Percentiles rank a stretch among this genome's conserved stretches.
These are phyloP conservation scores for Tipula vernalis DNA, from an alignment of 2,888 invertebrate genomes.

Conservation along the genomic window DNA sequence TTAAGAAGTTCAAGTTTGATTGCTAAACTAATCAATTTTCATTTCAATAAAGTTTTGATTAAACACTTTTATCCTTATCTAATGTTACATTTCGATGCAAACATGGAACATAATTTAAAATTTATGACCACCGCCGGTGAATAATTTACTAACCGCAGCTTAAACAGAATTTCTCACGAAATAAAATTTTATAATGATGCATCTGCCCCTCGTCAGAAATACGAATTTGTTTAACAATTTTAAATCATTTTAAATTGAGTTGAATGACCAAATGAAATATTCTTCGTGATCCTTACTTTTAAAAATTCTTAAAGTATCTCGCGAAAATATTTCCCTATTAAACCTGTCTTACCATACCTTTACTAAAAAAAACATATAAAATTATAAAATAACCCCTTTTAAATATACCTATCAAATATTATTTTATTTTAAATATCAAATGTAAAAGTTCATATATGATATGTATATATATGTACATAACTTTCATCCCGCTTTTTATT, in stretches of 20 bases:
- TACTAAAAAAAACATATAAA: neutral
- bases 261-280: neutral
- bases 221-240: too few species aligned
- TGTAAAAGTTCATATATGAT: neutral
- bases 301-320: neutral
- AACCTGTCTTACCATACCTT: neutral
- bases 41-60: too few species aligned
- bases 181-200: neutral
- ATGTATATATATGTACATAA: too few species aligned
- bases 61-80: too few species aligned
- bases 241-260: neutral
- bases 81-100: too few species aligned
- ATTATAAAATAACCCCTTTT: neutral
- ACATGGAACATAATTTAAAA: too few species aligned
- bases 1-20: too few species aligned
- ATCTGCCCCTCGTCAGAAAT: neutral
- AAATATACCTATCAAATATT: neutral
- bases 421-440: neutral
- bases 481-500: neutral
- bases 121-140: too few species aligned
- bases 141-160: too few species aligned
- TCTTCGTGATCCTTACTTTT: neutral
- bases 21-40: too few species aligned
- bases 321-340: neutral
- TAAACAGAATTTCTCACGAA: too few species aligned